Conservation (phyloP, 2,113 vertebrate genomes). For the Aramus guarauna region DNA sequence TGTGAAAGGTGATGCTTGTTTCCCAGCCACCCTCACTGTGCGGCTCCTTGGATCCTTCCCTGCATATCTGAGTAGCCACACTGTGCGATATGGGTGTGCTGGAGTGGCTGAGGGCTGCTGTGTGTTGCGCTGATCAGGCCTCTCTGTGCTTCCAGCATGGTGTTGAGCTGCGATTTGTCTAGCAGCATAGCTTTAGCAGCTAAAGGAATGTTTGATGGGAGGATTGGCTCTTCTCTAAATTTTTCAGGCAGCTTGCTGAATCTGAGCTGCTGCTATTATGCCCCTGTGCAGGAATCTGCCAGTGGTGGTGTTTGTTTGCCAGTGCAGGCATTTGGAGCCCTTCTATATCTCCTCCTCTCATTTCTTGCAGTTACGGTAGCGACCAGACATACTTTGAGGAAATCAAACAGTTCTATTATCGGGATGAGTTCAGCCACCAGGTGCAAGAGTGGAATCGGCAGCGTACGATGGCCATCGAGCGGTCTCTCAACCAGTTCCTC, state of each 20-base stretch:
- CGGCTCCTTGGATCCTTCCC: neutral
- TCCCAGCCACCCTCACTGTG: neutral
- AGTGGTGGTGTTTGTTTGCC: neutral
- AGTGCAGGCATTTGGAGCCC: neutral
- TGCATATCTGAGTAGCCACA: neutral
- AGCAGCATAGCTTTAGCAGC: neutral
- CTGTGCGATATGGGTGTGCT: neutral
- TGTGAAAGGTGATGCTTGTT: neutral
- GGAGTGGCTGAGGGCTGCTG: neutral
- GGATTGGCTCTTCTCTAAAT: neutral
- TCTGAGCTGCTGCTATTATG: neutral
- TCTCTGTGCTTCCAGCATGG: neutral
- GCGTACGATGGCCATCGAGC: slow-evolving; percentile 91
- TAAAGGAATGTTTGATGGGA: neutral
- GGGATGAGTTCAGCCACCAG: slow-evolving; percentile 99
- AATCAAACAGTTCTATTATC: slow-evolving; percentile 99
- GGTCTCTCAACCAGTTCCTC: slow-evolving; percentile 91
- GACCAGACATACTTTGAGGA: slow-evolving; percentile 98
- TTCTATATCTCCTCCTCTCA: neutral
- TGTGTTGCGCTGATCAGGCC: accelerated
- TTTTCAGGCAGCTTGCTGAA: neutral
- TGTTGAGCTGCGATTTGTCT: accelerated
- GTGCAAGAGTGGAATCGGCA: slow-evolving; percentile 99
- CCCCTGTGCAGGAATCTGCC: neutral
- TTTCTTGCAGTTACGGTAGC: slow-evolving; percentile 80